These are phyloP conservation scores for Drosophila diplacantha DNA, from an alignment of 2,888 invertebrate species.

Conservation along the genomic window DNA sequence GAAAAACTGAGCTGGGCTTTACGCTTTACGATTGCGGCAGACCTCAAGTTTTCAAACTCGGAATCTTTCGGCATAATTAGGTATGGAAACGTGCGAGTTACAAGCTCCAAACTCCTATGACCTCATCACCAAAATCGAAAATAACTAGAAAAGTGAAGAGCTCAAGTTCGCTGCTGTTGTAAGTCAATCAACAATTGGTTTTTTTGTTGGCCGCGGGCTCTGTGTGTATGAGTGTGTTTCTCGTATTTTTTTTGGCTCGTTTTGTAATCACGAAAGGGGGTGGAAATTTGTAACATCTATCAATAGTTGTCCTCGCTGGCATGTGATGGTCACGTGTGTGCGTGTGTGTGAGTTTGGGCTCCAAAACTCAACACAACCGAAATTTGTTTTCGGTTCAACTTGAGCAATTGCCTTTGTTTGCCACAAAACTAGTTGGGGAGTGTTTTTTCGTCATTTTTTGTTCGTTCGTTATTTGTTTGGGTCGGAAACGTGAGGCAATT, in stretches of 20 bases:
- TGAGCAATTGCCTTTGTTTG: slow-evolving; percentile 68
- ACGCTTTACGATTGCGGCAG: slow-evolving; percentile 19
- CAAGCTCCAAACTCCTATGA: slow-evolving; percentile 41
- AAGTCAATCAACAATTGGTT: slow-evolving; percentile 62
- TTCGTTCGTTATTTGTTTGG: slow-evolving; percentile 30
- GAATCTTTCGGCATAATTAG: slow-evolving; percentile 38
- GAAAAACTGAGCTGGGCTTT: slow-evolving; percentile 16
- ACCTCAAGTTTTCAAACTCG: slow-evolving; percentile 6
- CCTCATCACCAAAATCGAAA: slow-evolving; percentile 35
- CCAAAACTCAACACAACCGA: slow-evolving; percentile 38
- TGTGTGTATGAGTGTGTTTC: slow-evolving; percentile 3
- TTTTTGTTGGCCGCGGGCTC: slow-evolving; percentile 9
- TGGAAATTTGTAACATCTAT: slow-evolving; percentile 34
- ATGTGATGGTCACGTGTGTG: slow-evolving; percentile 67
- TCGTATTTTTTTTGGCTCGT: slow-evolving; percentile 20
- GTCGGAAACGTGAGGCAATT: slow-evolving; percentile 71
- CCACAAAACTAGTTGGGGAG: slow-evolving; percentile 57
- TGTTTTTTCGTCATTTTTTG: slow-evolving; percentile 23
- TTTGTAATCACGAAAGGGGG: slow-evolving; percentile 44
- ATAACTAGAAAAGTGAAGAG: slow-evolving; percentile 40
- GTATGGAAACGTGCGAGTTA: slow-evolving; percentile 33
- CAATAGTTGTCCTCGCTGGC: slow-evolving; percentile 58
- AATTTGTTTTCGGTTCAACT: slow-evolving; percentile 63
- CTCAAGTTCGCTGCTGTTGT: slow-evolving; percentile 34
- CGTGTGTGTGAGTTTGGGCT: slow-evolving; percentile 12